Evolutionary conservation across 2,113 vertebrate genomes (phyloP).

Genomic region (Xiphorhynchus elegans): DNA sequence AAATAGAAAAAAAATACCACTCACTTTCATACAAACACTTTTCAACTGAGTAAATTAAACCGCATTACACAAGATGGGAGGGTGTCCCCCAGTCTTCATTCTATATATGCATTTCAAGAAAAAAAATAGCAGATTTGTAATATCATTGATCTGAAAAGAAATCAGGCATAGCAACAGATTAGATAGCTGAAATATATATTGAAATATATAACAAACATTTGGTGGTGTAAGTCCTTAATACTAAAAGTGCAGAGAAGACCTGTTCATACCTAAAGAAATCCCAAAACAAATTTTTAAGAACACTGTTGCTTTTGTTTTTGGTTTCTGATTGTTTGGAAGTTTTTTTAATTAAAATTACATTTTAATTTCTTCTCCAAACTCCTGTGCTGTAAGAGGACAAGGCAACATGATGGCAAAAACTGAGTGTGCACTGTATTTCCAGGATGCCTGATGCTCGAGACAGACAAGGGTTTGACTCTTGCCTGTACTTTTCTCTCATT

Average conservation of each 20-base stretch:
- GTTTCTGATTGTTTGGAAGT: no score
- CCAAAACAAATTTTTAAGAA: background rate
- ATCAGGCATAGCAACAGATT: background rate
- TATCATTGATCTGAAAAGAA: background rate
- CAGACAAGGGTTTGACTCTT: background rate
- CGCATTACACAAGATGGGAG: background rate
- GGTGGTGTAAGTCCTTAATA: background rate
- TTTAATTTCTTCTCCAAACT: background rate
- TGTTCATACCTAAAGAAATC: background rate
- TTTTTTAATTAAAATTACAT: background rate
- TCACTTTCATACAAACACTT: background rate
- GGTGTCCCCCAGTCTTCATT: background rate
- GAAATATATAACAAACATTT: background rate
- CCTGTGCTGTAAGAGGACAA: background rate
- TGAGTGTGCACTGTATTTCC: background rate
- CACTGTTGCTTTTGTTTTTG: fast-evolving
- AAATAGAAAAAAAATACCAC: background rate
- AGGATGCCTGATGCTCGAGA: fast-evolving
- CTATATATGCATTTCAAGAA: background rate
- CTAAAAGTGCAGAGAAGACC: background rate
- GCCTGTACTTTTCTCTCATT: background rate
- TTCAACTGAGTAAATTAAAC: background rate
- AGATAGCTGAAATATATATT: background rate
- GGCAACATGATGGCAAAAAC: background rate
- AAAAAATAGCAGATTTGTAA: background rate